Evolutionary conservation across 2,888 invertebrate species (phyloP).

Genomic region (Drosophila colorata): DNA sequence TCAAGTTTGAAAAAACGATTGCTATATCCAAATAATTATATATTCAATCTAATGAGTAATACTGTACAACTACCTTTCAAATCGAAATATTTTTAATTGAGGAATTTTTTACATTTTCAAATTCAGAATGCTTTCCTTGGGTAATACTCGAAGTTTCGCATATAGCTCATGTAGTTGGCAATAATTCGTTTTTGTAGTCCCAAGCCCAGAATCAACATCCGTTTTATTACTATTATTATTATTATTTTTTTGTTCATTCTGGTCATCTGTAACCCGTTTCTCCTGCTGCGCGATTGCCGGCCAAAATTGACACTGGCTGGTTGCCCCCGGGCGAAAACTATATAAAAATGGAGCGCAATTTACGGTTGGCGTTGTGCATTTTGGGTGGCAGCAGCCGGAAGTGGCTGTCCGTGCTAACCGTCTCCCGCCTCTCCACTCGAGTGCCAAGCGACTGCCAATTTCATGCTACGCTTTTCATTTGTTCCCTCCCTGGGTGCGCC

Average conservation of each 20-base stretch:
- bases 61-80: too few relatives aligned
- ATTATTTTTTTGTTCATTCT: conserved; percentile 9
- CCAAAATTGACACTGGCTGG: conserved; percentile 68
- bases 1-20: too few relatives aligned
- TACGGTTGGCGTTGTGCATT: conserved; percentile 50
- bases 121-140: background rate
- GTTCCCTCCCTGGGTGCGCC: conserved; percentile 4
- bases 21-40: too few relatives aligned
- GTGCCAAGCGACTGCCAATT: conserved; percentile 64
- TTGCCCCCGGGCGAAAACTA: conserved; percentile 55
- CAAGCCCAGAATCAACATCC: conserved; percentile 4
- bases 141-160: background rate
- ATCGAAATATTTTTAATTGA: background rate
- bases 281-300: conserved; percentile 24
- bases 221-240: too few relatives aligned
- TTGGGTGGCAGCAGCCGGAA: conserved; percentile 32
- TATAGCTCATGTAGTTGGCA: background rate
- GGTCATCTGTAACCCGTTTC: conserved; percentile 16
- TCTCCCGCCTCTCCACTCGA: conserved; percentile 4
- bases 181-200: background rate
- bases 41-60: too few relatives aligned
- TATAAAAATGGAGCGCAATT: conserved; percentile 74
- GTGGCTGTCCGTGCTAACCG: conserved; percentile 25
- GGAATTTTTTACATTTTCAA: background rate
- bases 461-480: conserved; percentile 59